These are phyloP conservation scores for Noctua pronuba DNA, from an alignment of 2,888 invertebrate species.

Conservation along the genomic window DNA sequence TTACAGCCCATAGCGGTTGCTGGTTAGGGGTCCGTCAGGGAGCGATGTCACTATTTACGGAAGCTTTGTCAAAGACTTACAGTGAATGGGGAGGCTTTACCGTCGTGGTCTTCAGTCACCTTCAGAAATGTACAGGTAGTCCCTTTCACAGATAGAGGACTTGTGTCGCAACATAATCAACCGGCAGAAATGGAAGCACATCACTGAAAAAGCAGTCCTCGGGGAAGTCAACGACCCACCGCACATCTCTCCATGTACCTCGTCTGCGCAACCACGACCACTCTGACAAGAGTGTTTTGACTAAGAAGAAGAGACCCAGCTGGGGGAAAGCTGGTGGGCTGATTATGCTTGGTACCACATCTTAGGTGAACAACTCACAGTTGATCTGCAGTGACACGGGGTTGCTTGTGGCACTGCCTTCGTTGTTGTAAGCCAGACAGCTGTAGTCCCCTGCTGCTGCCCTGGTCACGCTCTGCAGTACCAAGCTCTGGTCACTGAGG, in stretches of 20 bases:
- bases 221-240: no score
- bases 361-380: constrained; percentile 91
- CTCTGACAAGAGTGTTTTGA: no score
- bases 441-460: constrained; percentile 95
- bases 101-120: background rate
- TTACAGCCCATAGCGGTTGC: background rate
- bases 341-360: background rate
- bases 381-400: constrained; percentile 95
- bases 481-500: constrained; percentile 96
- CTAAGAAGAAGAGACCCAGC: no score
- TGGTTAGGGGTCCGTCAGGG: background rate
- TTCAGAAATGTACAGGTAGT: background rate
- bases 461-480: constrained; percentile 95
- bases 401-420: constrained; percentile 97
- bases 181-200: no score
- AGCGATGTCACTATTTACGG: background rate
- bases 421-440: constrained; percentile 96
- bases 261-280: no score
- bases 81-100: background rate
- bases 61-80: background rate
- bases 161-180: no score
- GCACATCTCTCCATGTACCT: no score
- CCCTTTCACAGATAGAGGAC: background rate
- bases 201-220: no score
- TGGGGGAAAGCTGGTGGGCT: background rate